phyloP scores from a whole-genome alignment of 2,888 invertebrate genomes.

The Phanerotoma sp. region DNA sequence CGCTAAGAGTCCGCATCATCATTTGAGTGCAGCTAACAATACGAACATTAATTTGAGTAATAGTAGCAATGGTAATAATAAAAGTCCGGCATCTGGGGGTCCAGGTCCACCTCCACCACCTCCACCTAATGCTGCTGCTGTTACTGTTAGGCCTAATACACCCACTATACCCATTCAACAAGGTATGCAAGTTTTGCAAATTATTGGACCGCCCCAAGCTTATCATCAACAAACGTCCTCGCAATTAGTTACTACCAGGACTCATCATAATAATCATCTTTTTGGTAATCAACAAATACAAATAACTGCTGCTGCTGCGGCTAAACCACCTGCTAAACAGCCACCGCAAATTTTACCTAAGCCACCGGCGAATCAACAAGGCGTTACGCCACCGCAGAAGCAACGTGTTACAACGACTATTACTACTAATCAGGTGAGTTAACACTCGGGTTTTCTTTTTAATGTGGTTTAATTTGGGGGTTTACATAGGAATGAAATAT shows the following conservation, averaged over 20 bases:
- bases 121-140: too few species aligned
- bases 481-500: too few species aligned
- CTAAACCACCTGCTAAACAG: slow-evolving; percentile 56
- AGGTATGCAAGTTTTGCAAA: slow-evolving; percentile 56
- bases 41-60: slow-evolving; percentile 31
- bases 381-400: slow-evolving; percentile 49
- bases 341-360: slow-evolving; percentile 67
- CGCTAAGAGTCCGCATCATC: slow-evolving; percentile 55
- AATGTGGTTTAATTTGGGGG: neutral
- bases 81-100: slow-evolving; percentile 55
- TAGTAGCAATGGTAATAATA: slow-evolving; percentile 38
- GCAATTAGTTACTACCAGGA: slow-evolving; percentile 51
- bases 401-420: slow-evolving; percentile 52
- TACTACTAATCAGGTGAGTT: slow-evolving; percentile 52
- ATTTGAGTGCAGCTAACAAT: slow-evolving; percentile 39
- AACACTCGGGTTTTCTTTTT: neutral
- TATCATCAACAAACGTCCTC: slow-evolving; percentile 52
- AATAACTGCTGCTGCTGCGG: slow-evolving; percentile 49
- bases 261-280: slow-evolving; percentile 36
- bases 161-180: slow-evolving; percentile 55
- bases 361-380: slow-evolving; percentile 57
- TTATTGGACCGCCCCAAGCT: slow-evolving; percentile 53
- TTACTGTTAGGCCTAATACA: slow-evolving; percentile 51
- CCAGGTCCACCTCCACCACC: slow-evolving; percentile 55
- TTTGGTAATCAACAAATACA: slow-evolving; percentile 57